These are phyloP conservation scores for Caenorhabditis virilis DNA, from an alignment of 2,888 invertebrate genomes.

Conservation along the genomic window DNA sequence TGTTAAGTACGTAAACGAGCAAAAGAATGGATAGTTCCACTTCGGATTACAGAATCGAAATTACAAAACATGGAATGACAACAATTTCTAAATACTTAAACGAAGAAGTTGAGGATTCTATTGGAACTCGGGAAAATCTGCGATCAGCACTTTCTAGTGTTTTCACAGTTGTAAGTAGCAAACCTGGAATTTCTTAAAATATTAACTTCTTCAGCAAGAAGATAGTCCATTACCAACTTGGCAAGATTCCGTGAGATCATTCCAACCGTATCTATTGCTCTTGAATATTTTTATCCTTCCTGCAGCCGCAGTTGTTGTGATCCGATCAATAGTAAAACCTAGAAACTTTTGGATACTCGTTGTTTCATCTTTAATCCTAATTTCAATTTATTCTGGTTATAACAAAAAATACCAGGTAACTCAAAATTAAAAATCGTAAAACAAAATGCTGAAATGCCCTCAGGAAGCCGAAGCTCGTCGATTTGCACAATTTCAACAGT, in stretches of 20 bases:
- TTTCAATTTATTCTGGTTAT: slow-evolving; percentile 28
- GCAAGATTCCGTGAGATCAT: slow-evolving; percentile 8
- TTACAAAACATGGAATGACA: slow-evolving; percentile 19
- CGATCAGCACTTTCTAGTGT: slow-evolving; percentile 22
- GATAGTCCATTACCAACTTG: slow-evolving; percentile 11
- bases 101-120: slow-evolving; percentile 6
- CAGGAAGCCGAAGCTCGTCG: slow-evolving; percentile 26
- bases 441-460: too few species aligned
- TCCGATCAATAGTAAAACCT: slow-evolving; percentile 15
- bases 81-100: slow-evolving; percentile 26
- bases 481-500: slow-evolving; percentile 19
- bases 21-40: too few species aligned
- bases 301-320: slow-evolving; percentile 15
- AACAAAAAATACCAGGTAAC: slow-evolving; percentile 29
- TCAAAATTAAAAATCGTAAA: too few species aligned
- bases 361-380: slow-evolving; percentile 12
- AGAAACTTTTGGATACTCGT: slow-evolving; percentile 27
- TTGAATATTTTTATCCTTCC: slow-evolving; percentile 19
- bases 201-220: neutral
- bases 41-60: slow-evolving; percentile 30
- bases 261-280: slow-evolving; percentile 21
- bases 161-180: slow-evolving; percentile 22
- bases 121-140: slow-evolving; percentile 16
- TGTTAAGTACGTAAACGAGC: slow-evolving; percentile 9
- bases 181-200: neutral